Percentiles rank a stretch among this genome's conserved stretches.
Evolutionary conservation across 2,888 invertebrate species (phyloP).

Genomic region (Pachycephus smyrnensis): DNA sequence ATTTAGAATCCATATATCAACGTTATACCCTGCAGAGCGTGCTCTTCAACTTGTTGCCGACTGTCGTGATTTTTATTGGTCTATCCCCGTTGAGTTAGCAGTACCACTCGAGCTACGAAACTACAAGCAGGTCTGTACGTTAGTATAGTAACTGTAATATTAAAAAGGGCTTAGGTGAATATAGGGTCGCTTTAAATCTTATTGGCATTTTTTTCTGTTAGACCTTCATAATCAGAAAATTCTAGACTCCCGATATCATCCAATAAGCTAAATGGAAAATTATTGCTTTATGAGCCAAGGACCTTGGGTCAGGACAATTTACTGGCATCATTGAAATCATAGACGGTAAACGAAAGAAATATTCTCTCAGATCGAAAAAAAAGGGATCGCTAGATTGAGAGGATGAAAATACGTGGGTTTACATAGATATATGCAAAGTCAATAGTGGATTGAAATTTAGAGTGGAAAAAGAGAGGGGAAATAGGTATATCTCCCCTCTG

Average conservation of each 20-base stretch:
- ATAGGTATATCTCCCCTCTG: neutral
- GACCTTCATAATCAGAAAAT: neutral
- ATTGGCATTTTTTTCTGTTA: neutral
- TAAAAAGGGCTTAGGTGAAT: neutral
- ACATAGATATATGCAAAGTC: neutral
- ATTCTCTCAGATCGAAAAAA: neutral
- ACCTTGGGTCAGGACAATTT: neutral
- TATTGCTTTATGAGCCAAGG: neutral
- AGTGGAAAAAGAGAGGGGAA: neutral
- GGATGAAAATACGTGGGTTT: neutral
- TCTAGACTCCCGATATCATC: neutral
- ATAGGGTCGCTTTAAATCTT: neutral
- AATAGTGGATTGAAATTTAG: conserved; percentile 3
- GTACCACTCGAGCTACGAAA: neutral
- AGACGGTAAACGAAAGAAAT: neutral
- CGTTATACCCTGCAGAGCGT: neutral
- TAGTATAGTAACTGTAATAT: neutral
- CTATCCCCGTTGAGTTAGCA: neutral
- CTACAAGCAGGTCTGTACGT: neutral
- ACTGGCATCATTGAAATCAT: neutral
- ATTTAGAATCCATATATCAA: neutral
- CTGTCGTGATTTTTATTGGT: neutral
- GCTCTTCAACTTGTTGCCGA: neutral
- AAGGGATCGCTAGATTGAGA: conserved; percentile 1
- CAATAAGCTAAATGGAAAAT: neutral